phyloP scores from a whole-genome alignment of 2,797 vertebrate species.

The Neomorphus geoffroyi region DNA sequence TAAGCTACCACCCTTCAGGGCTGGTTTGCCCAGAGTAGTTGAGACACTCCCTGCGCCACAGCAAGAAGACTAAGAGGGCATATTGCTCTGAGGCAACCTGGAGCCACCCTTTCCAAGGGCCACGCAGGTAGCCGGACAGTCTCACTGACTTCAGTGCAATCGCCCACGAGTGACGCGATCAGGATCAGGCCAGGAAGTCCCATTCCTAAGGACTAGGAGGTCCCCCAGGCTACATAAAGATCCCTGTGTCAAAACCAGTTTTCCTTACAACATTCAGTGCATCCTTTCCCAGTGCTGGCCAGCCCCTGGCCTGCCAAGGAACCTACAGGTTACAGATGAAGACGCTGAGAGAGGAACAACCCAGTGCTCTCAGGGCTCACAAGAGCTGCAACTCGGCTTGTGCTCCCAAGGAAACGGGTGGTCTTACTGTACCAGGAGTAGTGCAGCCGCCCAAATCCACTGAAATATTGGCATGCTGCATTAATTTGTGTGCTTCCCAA shows the following conservation, averaged over 20 bases:
- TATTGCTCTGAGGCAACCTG: background rate
- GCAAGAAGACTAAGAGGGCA: background rate
- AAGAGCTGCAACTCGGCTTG: background rate
- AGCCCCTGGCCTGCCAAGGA: background rate
- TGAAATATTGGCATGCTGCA: background rate
- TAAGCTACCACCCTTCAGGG: accelerated
- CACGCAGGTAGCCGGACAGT: accelerated
- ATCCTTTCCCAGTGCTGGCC: background rate
- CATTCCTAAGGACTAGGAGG: background rate
- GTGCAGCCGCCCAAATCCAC: accelerated
- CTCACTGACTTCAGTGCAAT: background rate
- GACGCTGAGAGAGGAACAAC: background rate
- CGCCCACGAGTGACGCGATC: accelerated
- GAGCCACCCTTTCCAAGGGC: background rate
- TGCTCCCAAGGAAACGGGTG: background rate
- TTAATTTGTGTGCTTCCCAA: constrained; percentile 23
- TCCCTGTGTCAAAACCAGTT: background rate
- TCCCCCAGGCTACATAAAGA: background rate
- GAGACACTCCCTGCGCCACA: background rate
- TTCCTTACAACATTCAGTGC: background rate
- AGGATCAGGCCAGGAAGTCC: background rate
- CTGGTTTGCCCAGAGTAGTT: background rate
- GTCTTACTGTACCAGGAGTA: background rate
- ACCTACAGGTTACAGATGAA: background rate
- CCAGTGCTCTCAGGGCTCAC: background rate